Evolutionary conservation across 2,888 invertebrate species (phyloP), one percentile per base, ranked within the genome.

Genomic region (Cephus rjabovi): DNA sequence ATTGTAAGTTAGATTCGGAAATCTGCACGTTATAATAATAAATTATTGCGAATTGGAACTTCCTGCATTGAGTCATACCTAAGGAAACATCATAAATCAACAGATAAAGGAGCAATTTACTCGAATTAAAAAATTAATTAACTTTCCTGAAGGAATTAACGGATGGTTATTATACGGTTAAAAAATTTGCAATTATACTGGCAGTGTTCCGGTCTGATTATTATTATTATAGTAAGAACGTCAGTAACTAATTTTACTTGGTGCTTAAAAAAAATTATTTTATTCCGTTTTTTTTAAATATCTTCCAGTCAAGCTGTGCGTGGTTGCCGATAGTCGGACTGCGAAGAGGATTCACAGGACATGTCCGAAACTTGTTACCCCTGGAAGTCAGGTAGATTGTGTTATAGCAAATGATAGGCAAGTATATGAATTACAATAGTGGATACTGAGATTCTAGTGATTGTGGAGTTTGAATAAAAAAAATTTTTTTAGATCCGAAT

Each of bases 341-440:
- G 94, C 94, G 88, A 94, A 94, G 81, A 93, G 93, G 71, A 94
- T 94, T 4, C 92, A 92, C 2, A 93, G 92, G 83, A 94, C 94
- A 88, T 96, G 96, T 86, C 95, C 95, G 0, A 90, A 93, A 11
- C 87, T 96, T 81, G 93, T 95, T 78, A 83, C 84, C 79, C 93
- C 93, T 74, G 91, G 93, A 0, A 94, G 94, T 81, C 93, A 94
- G 74, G 94, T 96, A 12, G 95, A 95, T 85, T 97, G 96, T 84
- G 94, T 96, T 0, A 90, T 95, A 30, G 96, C 95, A 1, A 93
- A 93, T 15, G 96, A 96, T 91, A 94, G 95, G 95, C 94, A 90
- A 92, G 89, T 84, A 80, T 23, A 56, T 77, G 70, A 40, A 34
- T 70, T 31, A 76, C 12, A 35, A 76, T 76, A 35, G 56, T 70